A percentile compares a stretch with the other conserved stretches of the same genome.
Evolutionary conservation across 2,113 vertebrate species (phyloP).

Genomic region (Rhizomys pruinosus): DNA sequence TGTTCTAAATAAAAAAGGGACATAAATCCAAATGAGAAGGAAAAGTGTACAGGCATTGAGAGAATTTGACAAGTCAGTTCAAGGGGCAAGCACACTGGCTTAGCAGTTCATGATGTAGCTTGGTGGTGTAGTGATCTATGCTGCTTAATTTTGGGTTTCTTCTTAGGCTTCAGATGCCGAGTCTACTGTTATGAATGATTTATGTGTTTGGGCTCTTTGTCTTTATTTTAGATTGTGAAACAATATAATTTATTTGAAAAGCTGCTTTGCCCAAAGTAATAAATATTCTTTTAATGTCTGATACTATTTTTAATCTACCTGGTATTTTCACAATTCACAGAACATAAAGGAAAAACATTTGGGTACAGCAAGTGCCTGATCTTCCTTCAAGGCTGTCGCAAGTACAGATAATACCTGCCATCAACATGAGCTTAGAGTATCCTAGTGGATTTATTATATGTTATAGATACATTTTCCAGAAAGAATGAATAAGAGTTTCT

Average conservation of each 20-base stretch:
- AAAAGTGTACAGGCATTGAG: neutral
- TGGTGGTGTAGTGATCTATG: neutral
- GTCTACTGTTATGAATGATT: neutral
- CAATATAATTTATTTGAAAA: neutral
- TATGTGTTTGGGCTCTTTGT: neutral
- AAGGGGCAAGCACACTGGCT: neutral
- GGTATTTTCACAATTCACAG: conserved; percentile 40
- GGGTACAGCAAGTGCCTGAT: neutral
- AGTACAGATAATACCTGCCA: neutral
- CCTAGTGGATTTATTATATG: conserved; percentile 1
- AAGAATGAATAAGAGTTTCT: neutral
- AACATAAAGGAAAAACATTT: conserved; percentile 30
- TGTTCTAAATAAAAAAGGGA: neutral
- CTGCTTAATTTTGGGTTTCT: neutral
- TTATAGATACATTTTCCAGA: neutral
- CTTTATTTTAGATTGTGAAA: conserved; percentile 6
- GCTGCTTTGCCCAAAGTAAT: neutral
- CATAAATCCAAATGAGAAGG: neutral
- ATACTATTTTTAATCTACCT: neutral
- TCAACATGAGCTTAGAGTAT: neutral
- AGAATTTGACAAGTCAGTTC: neutral
- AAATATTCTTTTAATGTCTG: conserved; percentile 17
- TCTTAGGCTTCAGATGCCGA: neutral
- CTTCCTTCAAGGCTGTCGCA: neutral
- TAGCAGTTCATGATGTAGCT: neutral